Conservation (phyloP, 2,888 invertebrate genomes). For the Heterodera filipjevi region DNA sequence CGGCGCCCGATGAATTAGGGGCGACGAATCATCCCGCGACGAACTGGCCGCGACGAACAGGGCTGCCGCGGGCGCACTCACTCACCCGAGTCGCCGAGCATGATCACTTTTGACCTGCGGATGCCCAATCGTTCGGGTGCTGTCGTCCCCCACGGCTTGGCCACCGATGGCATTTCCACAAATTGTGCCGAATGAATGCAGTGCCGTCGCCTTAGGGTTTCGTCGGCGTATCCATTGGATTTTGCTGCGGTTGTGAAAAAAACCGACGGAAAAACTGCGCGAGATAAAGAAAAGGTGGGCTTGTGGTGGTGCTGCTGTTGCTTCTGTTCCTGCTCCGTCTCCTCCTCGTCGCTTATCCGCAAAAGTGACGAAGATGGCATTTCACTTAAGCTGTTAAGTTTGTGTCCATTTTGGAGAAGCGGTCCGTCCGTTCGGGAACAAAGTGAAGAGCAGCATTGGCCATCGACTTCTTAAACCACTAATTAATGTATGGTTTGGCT, state of each 20-base stretch:
- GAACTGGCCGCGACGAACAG: too few species aligned
- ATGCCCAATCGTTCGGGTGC: conserved; percentile 2
- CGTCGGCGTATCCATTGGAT: background rate
- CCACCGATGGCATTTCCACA: conserved; percentile 1
- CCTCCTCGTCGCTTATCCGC: background rate
- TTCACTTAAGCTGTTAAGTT: background rate
- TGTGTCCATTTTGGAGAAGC: background rate
- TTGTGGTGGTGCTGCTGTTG: background rate
- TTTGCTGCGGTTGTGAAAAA: background rate
- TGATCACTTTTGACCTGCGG: conserved; percentile 31
- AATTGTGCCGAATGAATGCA: background rate
- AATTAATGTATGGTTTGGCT: too few species aligned
- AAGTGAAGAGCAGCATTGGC: background rate
- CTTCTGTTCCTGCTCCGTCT: background rate
- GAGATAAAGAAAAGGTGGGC: too few species aligned
- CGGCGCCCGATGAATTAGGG: too few species aligned
- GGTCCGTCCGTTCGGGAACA: too few species aligned
- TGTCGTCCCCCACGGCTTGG: background rate
- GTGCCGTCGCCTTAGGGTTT: background rate
- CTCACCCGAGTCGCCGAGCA: conserved; percentile 37
- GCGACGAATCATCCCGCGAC: too few species aligned
- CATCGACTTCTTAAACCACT: too few species aligned
- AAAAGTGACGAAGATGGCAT: background rate
- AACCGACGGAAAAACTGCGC: background rate
- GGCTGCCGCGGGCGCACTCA: too few species aligned